Evolutionary conservation across 2,888 invertebrate genomes (phyloP), one percentile per base, ranked within the genome.

Genomic region (Pecten maximus): DNA sequence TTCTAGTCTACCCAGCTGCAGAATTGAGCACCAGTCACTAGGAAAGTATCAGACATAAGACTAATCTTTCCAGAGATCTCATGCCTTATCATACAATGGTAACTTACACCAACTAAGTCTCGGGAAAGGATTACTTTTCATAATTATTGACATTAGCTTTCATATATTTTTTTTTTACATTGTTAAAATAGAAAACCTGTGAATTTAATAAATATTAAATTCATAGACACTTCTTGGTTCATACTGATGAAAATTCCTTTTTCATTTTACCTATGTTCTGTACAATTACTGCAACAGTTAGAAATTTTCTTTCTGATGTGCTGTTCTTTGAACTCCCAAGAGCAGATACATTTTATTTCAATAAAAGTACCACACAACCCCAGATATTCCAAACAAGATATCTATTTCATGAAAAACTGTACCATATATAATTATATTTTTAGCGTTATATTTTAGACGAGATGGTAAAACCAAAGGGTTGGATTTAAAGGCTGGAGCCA

Each of bases 341-440:
- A 60, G 54, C 28, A 74, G 28, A 74, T 6, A n/a, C 60, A 35
- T 74, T 74, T 54, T 74, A 74, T 35, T 74, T 74, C 74, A 74
- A 44, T 12, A 44, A 35, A 74, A 74, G 74, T 74, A 74, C 74
- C 74, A 74, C 74, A 74, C 74, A 74, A 74, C 74, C 74, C 74
- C 74, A 35, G 74, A 74, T 74, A 74, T 74, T 74, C 74, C 74
- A 74, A 74, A 74, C 74, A 10, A 74, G 74, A 35, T 74, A 74
- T 74, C 74, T 74, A 10, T 74, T 74, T 74, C 28, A 74, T 28
- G 74, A 74, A 74, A 74, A 74, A 2, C 8, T n/a, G 1, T 28
- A 28, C 28, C 35, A 74, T 35, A 10, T 28, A 10, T 12, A 28
- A 74, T 35, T 28, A 74, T 35, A 74, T 74, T 74, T 74, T 74